Evolutionary conservation across 1,140 invertebrate species (phyloP).

Genomic region (Drosophila bifasciata): DNA sequence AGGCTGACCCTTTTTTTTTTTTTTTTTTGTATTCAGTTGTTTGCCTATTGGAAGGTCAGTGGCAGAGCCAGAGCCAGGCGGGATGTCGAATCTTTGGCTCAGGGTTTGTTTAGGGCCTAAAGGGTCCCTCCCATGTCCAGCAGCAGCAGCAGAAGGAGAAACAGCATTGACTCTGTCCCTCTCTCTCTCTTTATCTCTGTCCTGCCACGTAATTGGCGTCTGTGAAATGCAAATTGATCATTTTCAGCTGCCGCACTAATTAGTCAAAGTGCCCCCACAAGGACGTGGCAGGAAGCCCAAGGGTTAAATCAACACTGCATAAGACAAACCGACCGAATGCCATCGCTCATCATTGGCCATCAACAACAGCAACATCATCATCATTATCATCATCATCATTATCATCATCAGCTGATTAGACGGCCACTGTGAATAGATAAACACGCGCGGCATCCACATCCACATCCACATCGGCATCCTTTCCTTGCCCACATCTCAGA

Average conservation of each 20-base stretch:
- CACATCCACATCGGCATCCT: background rate
- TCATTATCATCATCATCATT: background rate
- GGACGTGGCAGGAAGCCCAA: conserved; percentile 28
- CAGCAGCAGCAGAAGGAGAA: no score
- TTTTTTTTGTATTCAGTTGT: conserved; percentile 29
- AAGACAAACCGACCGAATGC: conserved; percentile 20
- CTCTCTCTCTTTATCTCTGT: no score
- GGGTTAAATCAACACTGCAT: conserved; percentile 65
- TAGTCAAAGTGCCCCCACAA: conserved; percentile 72
- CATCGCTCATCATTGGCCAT: conserved; percentile 31
- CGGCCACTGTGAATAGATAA: conserved; percentile 60
- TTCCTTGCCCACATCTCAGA: conserved; percentile 7
- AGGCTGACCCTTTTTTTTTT: conserved; percentile 40
- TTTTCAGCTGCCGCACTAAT: conserved; percentile 73
- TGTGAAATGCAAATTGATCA: conserved; percentile 81
- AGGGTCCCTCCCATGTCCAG: no score
- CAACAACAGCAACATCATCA: conserved; percentile 31
- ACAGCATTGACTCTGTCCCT: no score
- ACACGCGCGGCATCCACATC: conserved; percentile 46
- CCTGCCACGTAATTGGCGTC: conserved; percentile 68
- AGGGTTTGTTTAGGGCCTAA: conserved; percentile 33
- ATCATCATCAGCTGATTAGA: conserved; percentile 69
- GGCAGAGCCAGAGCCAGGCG: no score
- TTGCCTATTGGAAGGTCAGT: background rate
- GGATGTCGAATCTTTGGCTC: background rate